Base-by-base conservation (phyloP, 2,888 invertebrate species). In the Epistrophe eligans region DNA sequence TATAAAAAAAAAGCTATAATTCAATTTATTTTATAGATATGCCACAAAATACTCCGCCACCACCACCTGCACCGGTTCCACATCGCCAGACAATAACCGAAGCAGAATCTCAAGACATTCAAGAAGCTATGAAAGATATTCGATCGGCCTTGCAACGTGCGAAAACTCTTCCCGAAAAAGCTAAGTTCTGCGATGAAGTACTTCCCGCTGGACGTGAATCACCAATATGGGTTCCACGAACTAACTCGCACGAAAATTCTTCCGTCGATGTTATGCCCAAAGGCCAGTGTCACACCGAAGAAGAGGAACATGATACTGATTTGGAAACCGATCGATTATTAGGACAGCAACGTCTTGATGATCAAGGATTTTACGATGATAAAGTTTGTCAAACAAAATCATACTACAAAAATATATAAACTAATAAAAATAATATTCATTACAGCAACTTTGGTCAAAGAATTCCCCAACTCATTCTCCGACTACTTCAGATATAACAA, bases 321-420 rank as follows among this genome's bases (percentile, higher is more conserved):
- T 95, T 99, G 89, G 99, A 99, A 94, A 99, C 99, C n/a, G 99
- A 99, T 93, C 95, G 98, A 90, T 94, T 99, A 84, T 94, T 99
- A 71, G 98, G 98, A 1, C 98, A 99, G 92, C 98, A 98, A 92
- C 94, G 98, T 90, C 96, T 97, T n/a, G 97, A 97, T 90, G 97
- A 98, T 92, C 97, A 97, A 92, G 97, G 97, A 71, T 97, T 97
- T 93, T 98, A 96, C 90, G 97, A 97, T 90, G 97, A 93, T 67
- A 91, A 97, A 90, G 93, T 92, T 55, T 48, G 79, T 48, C 15
- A 50, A 45, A 1, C 4, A 15, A 9, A 40, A 28, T 4, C 15
- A 11, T 9, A 13, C 8, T 11, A 45, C 4, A 24, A 10, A 17
- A 19, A 19, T n/a, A 28, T 13, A 32, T 55, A 4, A 58, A 58